These are phyloP conservation scores for Tipula confusa DNA, from an alignment of 2,888 invertebrate genomes.

Conservation along the genomic window DNA sequence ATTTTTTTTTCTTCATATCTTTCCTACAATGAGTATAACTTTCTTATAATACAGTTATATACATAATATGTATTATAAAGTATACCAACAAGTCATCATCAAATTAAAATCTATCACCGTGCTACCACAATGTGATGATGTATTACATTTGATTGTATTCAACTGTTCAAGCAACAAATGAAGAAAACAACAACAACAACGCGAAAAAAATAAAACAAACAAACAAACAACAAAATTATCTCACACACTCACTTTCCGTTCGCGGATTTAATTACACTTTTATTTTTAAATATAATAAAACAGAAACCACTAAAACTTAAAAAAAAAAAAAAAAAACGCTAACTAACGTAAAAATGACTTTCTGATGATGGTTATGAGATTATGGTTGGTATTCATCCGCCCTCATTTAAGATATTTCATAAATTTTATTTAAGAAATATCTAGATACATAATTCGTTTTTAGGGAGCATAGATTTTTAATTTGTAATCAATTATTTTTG, in stretches of 20 bases:
- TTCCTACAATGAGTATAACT: background rate
- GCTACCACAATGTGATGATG: background rate
- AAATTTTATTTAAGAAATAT: background rate
- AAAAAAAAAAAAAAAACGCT: background rate
- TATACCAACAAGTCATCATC: background rate
- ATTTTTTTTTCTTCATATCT: too few relatives aligned
- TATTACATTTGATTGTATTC: background rate
- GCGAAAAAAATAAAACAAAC: background rate
- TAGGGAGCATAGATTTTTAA: constrained; percentile 3
- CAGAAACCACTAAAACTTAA: background rate
- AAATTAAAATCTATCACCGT: constrained; percentile 3
- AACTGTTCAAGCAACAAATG: background rate
- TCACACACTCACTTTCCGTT: constrained; percentile 12
- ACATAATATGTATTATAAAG: too few relatives aligned
- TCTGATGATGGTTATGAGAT: constrained; percentile 6
- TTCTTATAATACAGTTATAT: too few relatives aligned
- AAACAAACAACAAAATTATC: background rate
- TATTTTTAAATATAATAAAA: background rate
- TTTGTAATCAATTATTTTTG: background rate
- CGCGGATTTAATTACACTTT: background rate
- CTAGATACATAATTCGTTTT: background rate
- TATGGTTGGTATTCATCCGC: background rate
- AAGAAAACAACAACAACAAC: background rate
- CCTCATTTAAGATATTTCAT: background rate
- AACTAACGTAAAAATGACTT: background rate